Percentiles rank a stretch among this genome's conserved stretches.
These are phyloP conservation scores for Nothoprocta perdicaria DNA, from an alignment of 2,113 vertebrate genomes.

Conservation along the genomic window DNA sequence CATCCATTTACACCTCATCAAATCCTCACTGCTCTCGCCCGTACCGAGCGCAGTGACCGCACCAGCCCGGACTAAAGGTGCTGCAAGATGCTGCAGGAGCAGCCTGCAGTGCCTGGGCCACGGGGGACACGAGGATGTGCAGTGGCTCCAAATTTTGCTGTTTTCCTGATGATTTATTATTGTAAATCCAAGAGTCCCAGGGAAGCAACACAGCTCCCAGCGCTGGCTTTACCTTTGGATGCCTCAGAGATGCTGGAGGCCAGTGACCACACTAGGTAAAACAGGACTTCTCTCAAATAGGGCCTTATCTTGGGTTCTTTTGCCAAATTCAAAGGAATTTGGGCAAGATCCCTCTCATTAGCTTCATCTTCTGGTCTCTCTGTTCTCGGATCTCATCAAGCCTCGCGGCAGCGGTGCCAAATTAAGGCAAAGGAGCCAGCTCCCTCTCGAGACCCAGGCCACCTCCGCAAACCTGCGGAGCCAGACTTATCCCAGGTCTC, in stretches of 20 bases:
- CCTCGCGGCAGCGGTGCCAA: background rate
- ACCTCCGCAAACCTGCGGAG: background rate
- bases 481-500: background rate
- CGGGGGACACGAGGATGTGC: no score
- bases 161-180: no score
- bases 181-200: no score
- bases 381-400: background rate
- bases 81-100: background rate
- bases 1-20: slow-evolving; percentile 64
- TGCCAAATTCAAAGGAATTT: background rate
- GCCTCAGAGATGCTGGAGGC: fast-evolving
- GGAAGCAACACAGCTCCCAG: no score
- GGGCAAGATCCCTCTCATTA: background rate
- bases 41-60: slow-evolving; percentile 28
- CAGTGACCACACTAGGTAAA: background rate
- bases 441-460: background rate
- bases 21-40: slow-evolving; percentile 50
- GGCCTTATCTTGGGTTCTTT: background rate
- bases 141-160: no score
- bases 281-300: background rate
- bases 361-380: background rate
- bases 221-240: no score
- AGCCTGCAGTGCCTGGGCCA: fast-evolving
- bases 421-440: background rate
- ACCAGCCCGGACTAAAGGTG: background rate